Percentiles rank a stretch among this genome's conserved stretches.
These are phyloP conservation scores for Falco columbarius DNA, from an alignment of 2,797 vertebrate species.

Conservation along the genomic window DNA sequence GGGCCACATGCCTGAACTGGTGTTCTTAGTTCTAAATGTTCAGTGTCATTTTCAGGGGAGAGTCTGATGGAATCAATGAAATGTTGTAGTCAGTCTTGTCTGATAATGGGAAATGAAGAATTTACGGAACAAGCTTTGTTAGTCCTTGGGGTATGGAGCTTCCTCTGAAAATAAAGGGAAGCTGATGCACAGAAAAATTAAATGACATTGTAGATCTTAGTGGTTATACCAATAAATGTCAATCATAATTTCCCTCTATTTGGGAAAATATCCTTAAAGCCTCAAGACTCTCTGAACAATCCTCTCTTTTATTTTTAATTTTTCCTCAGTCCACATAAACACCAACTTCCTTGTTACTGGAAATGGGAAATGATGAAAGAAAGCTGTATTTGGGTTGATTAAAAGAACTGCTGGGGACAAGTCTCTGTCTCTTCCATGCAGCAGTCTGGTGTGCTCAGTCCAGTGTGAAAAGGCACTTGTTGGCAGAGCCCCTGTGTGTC, in stretches of 20 bases:
- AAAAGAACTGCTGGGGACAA: background rate
- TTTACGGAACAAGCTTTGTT: background rate
- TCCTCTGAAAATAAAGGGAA: background rate
- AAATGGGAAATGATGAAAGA: background rate
- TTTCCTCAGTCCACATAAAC: background rate
- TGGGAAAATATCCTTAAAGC: background rate
- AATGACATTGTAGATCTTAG: background rate
- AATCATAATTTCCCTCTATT: background rate
- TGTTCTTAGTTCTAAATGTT: background rate
- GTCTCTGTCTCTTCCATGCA: background rate
- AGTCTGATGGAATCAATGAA: background rate
- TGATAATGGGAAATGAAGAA: background rate
- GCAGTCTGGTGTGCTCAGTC: background rate
- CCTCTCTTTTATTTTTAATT: background rate
- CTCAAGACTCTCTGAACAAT: background rate
- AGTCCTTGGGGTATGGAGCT: background rate
- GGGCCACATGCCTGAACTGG: background rate
- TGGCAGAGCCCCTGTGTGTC: background rate
- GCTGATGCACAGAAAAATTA: background rate
- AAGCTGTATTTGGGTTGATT: background rate
- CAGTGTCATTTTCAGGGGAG: background rate
- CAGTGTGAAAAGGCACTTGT: accelerated
- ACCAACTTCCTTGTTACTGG: background rate
- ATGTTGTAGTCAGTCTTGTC: background rate
- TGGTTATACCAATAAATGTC: background rate